Evolutionary conservation across 2,888 invertebrate species (phyloP).

Genomic region (Sarcophaga variegata): DNA sequence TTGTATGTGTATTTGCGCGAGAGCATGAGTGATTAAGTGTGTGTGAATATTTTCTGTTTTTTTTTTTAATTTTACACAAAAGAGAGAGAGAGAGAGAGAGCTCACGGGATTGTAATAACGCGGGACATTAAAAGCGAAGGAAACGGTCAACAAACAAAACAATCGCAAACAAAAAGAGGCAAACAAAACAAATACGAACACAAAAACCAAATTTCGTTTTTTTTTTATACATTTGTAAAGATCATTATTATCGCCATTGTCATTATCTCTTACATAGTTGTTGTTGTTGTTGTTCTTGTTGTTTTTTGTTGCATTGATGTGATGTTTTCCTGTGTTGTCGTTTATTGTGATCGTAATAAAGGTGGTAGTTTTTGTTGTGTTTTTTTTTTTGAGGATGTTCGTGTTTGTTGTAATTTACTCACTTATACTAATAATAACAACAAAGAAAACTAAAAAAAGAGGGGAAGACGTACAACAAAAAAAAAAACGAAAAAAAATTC

Average conservation of each 20-base stretch:
- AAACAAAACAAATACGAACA: too few relatives aligned
- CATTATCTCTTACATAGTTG: slow-evolving; percentile 20
- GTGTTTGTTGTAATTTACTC: slow-evolving; percentile 81
- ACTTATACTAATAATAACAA: slow-evolving; percentile 73
- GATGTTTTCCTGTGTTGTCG: slow-evolving; percentile 40
- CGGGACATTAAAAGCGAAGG: neutral
- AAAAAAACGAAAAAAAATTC: slow-evolving; percentile 69
- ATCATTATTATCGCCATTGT: slow-evolving; percentile 54
- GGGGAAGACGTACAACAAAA: slow-evolving; percentile 64
- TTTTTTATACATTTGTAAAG: slow-evolving; percentile 50
- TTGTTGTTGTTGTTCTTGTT: slow-evolving; percentile 28
- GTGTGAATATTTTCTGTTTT: too few relatives aligned
- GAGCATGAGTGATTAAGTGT: too few relatives aligned
- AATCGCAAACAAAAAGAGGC: too few relatives aligned
- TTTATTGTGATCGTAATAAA: slow-evolving; percentile 65
- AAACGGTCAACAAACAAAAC: slow-evolving; percentile 16
- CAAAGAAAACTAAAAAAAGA: slow-evolving; percentile 50
- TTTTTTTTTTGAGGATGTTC: slow-evolving; percentile 74
- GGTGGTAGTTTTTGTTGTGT: slow-evolving; percentile 47
- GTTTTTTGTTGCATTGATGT: slow-evolving; percentile 54
- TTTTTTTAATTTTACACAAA: too few relatives aligned
- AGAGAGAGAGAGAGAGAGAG: too few relatives aligned
- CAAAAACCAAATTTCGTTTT: neutral
- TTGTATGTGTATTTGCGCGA: too few relatives aligned
- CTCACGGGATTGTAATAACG: too few relatives aligned